Evolutionary conservation across 2,888 invertebrate genomes (phyloP), one percentile per base, ranked within the genome.

Genomic region (Sclerodermus sp.): DNA sequence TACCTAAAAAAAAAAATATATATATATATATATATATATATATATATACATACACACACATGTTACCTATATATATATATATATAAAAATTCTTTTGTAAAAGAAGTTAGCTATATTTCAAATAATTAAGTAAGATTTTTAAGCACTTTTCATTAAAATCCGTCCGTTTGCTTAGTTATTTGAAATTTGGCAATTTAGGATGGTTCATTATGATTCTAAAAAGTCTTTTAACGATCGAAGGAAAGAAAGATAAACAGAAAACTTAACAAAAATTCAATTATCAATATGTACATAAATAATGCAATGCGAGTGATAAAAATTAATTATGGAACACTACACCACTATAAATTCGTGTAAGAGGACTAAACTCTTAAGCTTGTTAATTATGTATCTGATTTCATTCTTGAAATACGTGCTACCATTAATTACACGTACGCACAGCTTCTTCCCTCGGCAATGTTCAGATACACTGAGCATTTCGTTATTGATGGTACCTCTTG

Each of bases 231-330:
- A n/a, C 10, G 36, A 15, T 3, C 3, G 13, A 12, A 48, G 29
- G 18, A 39, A 40, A n/a, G 42, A 47, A 36, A 32, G 52, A 23
- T 29, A 51, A 42, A 47, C 45, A 51, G 32, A 58, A 60, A 61
- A 53, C 52, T 50, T 53, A 57, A 57, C 53, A 42, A 64, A 49
- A 36, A 62, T 52, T 60, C 53, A 58, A 63, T 59, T 56, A 58
- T 62, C 69, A 73, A 65, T 73, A 73, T 73, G 64, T 73, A 73
- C 73, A 71, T 62, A 61, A 60, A 71, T 63, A 66, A 67, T 53
- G 57, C 64, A 66, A 56, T 60, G 68, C 58, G 63, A 65, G 62
- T 56, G 62, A 67, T 63, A 66, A 55, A 64, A 60, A 54, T 66
- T 60, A 62, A 66, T 13, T 62, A 68, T 60, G 47, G 57, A 63